Base-by-base conservation (phyloP, 1,140 invertebrate genomes). In the Spodoptera litura region DNA sequence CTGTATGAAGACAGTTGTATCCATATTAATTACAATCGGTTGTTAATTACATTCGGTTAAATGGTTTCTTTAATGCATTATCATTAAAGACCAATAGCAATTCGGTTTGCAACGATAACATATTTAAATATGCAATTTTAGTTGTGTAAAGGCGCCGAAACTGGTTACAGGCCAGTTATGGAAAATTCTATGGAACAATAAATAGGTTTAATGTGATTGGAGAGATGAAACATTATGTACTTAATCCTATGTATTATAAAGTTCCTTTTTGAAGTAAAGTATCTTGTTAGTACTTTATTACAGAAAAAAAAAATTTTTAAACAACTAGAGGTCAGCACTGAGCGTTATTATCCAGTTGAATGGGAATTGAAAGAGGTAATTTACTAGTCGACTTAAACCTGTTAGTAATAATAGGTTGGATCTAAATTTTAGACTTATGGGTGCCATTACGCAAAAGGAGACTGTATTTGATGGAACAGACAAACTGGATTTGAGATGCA, bases 61-160 rank as follows among this genome's bases (percentile, higher is more conserved):
- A 66, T 49, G 4, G 49, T 10, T 68, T 27, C 20, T 53, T 52
- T 49, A 68, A 68, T 52, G 49, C 20, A 25, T 52, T 52, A 68
- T 52, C 64, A 68, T 68, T 68, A 68, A 68, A 52, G 12, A 53
- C 8, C 38, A 31, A 62, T 44, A 62, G 59, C 35, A 35, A 66
- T 66, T 25, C 38, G 38, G 15, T 51, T 66, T 66, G 49, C 49
- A 27, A 66, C 38, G 3, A 66, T 66, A 13, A 44, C 1, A 66
- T 66, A 64, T 64, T 64, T 64, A 52, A 53, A 68, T 68, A 68
- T 68, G 20, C 64, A 27, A 27, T 53, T 53, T 27, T 68, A 49
- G 20, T 52, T 52, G 12, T 12, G 38, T 51, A 13, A 68, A 68
- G 49, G 64, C 64, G 25, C 64, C 49, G 64, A 53, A 27, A 12